Base-by-base conservation (phyloP, 2,888 invertebrate species). In the Lordiphosa fenestrarum region DNA sequence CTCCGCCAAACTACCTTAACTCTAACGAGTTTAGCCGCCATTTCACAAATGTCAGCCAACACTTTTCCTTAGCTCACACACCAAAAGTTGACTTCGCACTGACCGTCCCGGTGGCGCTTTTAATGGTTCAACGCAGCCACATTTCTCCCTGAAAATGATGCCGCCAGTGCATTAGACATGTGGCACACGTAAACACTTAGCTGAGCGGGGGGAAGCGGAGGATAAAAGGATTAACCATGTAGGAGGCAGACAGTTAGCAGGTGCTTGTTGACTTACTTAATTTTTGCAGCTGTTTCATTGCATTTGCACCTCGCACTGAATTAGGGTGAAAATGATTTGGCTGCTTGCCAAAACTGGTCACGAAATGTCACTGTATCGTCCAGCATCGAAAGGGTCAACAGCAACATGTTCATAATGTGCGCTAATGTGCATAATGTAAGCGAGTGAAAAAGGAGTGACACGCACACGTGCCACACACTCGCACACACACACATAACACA, bases 381-480 rank as follows among this genome's bases (percentile, higher is more conserved):
- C 73, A 69, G 51, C 23, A 30, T 53, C 41, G 42, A 65, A 64
- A 56, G 72, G 70, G 62, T 65, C 23, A 23, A 23, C 63, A 41
- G 56, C 55, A 74, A 82, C 71, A 74, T 62, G 71, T 68, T 80
- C 81, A 85, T 78, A 78, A 78, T 78, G 85, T 80, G 77, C 84
- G 85, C 77, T 78, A 78, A 78, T 85, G 84, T 85, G 84, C 84
- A 78, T 85, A 85, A 77, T 83, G 80, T 68, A 69, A 73, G 60
- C 80, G 75, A 67, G 35, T 61, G 50, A 60, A 60, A 44, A 47
- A 67, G 48, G 37, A 47, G 35, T 37, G 66, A 70, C 84, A 83
- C 85, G 76, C 81, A 75, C 62, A 77, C 84, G 21, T 44, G 25
- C 3, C 30, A 74, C 62, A 62, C 30, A 10, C 19, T 38, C 10